Conservation (phyloP, 2,888 invertebrate species). For the Hartigia nigra region DNA sequence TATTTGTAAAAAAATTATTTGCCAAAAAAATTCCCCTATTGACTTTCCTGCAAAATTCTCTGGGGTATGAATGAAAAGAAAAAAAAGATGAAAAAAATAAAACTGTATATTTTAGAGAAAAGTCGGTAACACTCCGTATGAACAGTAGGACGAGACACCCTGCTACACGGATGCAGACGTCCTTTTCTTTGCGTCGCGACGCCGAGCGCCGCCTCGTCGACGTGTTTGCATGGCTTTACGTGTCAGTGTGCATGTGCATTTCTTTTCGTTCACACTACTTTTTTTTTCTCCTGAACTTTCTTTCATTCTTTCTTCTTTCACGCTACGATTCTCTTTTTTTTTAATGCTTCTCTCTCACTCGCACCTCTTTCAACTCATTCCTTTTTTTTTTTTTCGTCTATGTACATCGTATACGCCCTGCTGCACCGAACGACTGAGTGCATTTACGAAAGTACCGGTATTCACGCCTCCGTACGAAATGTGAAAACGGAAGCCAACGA, state of each 20-base stretch:
- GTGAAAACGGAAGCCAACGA: slow-evolving; percentile 27
- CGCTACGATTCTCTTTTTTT: slow-evolving; percentile 13
- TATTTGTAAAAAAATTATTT: background rate
- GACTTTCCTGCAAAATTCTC: no score
- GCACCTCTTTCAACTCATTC: background rate
- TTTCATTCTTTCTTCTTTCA: slow-evolving; percentile 23
- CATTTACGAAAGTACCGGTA: slow-evolving; percentile 38
- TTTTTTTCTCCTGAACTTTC: slow-evolving; percentile 2
- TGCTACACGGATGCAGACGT: slow-evolving; percentile 49
- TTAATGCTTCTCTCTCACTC: background rate
- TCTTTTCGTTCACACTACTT: background rate
- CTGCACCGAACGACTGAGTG: slow-evolving; percentile 6
- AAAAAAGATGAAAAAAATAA: background rate
- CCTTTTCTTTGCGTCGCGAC: slow-evolving; percentile 37
- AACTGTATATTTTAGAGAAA: slow-evolving; percentile 46
- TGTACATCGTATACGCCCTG: slow-evolving; percentile 14
- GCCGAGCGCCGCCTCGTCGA: slow-evolving; percentile 9
- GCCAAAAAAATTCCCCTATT: no score
- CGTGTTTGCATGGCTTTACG: background rate
- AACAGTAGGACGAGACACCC: slow-evolving; percentile 53
- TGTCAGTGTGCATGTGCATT: background rate
- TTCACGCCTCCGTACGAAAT: slow-evolving; percentile 36
- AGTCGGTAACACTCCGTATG: slow-evolving; percentile 46
- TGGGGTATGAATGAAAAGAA: background rate
- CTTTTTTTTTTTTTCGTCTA: slow-evolving; percentile 13